Evolutionary conservation across 2,113 vertebrate genomes (phyloP), one percentile per base, ranked within the genome.

Genomic region (Sander vitreus): DNA sequence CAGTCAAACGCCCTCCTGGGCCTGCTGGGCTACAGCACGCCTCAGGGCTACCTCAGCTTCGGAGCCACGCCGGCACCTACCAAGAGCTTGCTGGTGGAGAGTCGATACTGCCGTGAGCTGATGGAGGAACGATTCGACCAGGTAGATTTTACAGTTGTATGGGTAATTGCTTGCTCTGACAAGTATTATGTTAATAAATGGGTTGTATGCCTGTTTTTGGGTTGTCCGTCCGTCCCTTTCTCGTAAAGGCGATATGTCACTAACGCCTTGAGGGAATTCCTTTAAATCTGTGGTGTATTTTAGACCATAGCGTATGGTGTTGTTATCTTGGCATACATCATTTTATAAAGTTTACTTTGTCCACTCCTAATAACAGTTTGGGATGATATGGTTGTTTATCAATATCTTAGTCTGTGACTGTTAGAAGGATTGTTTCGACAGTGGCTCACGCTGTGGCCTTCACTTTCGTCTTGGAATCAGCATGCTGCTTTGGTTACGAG

Each of bases 41-140:
- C 97, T 48, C 97, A 99, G 79, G 96, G 97, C 80, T 97, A 98
- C 85, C 94, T 98, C 93, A 97, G 96, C 0, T 99, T 99, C 0
- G 96, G 97, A 48, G 93, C 97, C 2, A 93, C 96, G 0, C 97
- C 97, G 0, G 95, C 93, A 51, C 97, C 97, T 0, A 95, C 96
- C 12, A 99, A 98, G 88, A 96, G 93, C 77, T 96, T 96, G 0
- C 83, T 99, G 91, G 98, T 99, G 79, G 98, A 99, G 93, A 99
- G 98, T 77, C 96, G 98, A 43, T 98, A 98, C 89, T 99, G 98
- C 93, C 95, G 98, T 3, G 98, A 99, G 90, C 93, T 99, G 76
- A 99, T 99, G 97, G 98, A 99, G 85, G 98, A 98, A 85, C 96
- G 97, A 5, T 99, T 99, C 33, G 98, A 99, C 88, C 98, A 99